phyloP scores from a whole-genome alignment of 2,113 vertebrate species.

The Elephas maximus region DNA sequence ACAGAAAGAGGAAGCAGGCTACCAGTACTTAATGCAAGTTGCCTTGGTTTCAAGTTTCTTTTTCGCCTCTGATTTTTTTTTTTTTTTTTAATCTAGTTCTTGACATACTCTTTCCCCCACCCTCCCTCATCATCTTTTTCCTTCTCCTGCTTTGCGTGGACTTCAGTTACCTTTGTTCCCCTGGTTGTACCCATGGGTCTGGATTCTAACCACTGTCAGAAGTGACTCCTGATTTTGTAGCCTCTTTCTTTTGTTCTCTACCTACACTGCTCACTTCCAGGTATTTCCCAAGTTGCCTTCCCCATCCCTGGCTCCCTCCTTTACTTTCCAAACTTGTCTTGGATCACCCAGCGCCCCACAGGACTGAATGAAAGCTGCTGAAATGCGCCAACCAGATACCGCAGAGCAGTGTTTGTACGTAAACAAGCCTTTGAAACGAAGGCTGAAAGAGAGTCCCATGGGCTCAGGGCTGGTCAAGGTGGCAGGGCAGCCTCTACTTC shows the following conservation, averaged over 20 bases:
- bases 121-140: not conserved
- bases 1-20: not conserved
- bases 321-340: not conserved
- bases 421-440: not conserved
- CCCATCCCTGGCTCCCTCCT: not conserved
- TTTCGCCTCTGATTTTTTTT: not conserved
- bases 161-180: not conserved
- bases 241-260: not conserved
- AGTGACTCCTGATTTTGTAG: not conserved
- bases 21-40: not conserved
- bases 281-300: not conserved
- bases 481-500: rapidly evolving
- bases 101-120: not conserved
- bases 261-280: not conserved
- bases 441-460: too few relatives aligned
- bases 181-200: not conserved
- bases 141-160: not conserved
- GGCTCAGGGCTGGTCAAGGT: not conserved
- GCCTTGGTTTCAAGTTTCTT: slow-evolving; percentile 33
- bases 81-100: not conserved
- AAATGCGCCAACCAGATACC: not conserved
- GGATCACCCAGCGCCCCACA: not conserved
- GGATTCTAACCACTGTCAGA: not conserved
- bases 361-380: not conserved
- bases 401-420: not conserved